Evolutionary conservation across 2,888 invertebrate genomes (phyloP).

Genomic region (Chrysolina americana): DNA sequence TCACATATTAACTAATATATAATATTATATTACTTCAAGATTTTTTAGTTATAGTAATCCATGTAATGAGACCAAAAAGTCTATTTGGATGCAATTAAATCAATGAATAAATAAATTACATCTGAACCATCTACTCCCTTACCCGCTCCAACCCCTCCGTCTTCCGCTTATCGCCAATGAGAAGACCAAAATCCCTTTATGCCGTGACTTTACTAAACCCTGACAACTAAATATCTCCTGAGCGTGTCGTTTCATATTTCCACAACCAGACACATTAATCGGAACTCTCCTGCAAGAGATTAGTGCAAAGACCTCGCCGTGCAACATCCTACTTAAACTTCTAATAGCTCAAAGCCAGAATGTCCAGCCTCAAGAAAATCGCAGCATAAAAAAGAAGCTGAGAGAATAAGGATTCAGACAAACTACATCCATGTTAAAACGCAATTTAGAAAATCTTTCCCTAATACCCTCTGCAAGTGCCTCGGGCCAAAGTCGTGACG

Average conservation of each 20-base stretch:
- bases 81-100: too few relatives aligned
- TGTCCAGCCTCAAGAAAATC: not conserved
- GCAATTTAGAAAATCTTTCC: constrained; percentile 35
- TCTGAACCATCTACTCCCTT: too few relatives aligned
- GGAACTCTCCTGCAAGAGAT: not conserved
- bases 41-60: too few relatives aligned
- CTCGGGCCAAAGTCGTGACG: constrained; percentile 22
- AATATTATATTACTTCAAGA: too few relatives aligned
- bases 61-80: too few relatives aligned
- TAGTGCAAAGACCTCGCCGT: not conserved
- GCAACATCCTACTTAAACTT: not conserved
- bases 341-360: constrained; percentile 1
- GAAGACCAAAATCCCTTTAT: not conserved
- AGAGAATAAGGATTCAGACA: constrained; percentile 4
- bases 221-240: not conserved
- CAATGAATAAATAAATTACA: too few relatives aligned
- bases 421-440: constrained; percentile 24
- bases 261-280: constrained; percentile 12
- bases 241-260: not conserved
- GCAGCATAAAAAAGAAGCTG: not conserved
- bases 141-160: too few relatives aligned
- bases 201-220: not conserved
- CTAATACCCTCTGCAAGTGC: constrained; percentile 21
- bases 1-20: too few relatives aligned
- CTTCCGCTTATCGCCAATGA: too few relatives aligned